Evolutionary conservation across 2,888 invertebrate genomes (phyloP).

Genomic region (Apotomis turbidana): DNA sequence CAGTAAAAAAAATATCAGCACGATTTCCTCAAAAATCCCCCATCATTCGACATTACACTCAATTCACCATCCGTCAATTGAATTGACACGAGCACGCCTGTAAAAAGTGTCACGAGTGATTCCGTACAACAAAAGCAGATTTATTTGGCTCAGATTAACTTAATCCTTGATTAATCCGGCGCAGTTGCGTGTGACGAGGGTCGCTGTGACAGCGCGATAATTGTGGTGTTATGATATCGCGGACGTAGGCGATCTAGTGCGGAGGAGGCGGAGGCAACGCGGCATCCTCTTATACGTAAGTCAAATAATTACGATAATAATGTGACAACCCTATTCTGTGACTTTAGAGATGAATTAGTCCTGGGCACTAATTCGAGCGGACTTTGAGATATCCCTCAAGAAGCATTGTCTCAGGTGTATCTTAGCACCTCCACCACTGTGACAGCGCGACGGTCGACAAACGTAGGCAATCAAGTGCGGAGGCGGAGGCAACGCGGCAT

Average conservation of each 20-base stretch:
- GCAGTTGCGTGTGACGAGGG: conserved; percentile 74
- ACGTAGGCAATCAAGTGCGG: too few species aligned
- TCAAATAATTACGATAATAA: too few species aligned
- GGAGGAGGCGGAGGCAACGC: not conserved
- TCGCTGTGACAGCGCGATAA: conserved; percentile 74
- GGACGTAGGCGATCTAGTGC: conserved; percentile 43
- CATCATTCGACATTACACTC: conserved; percentile 27
- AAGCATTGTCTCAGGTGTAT: too few species aligned
- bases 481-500: not conserved
- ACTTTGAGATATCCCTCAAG: too few species aligned
- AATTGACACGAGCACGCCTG: conserved; percentile 37
- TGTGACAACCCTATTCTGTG: too few species aligned
- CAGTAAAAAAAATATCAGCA: not conserved
- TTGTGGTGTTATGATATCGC: conserved; percentile 70
- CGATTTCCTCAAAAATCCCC: not conserved
- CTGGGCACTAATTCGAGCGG: too few species aligned
- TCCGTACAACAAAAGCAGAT: conserved; percentile 62
- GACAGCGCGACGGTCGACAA: too few species aligned
- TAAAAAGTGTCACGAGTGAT: conserved; percentile 61
- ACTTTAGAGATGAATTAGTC: too few species aligned
- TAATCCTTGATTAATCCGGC: conserved; percentile 72
- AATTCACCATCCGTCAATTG: conserved; percentile 37
- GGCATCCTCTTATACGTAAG: too few species aligned
- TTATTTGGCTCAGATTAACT: conserved; percentile 63
- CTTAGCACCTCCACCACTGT: too few species aligned